Evolutionary conservation across 2,113 vertebrate genomes (phyloP).

Genomic region (Malaclemys terrapin): DNA sequence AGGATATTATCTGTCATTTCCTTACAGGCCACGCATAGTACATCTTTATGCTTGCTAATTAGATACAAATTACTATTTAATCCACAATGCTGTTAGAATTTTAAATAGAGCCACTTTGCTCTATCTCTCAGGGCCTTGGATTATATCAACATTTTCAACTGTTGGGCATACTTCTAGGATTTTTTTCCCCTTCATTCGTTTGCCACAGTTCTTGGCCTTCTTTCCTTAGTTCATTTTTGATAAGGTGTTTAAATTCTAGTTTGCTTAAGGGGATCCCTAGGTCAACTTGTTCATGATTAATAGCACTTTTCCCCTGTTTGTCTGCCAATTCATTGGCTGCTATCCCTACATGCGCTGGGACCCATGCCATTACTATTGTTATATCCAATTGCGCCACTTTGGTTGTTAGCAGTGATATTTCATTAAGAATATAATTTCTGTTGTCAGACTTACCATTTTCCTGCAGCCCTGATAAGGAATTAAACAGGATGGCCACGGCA

Average conservation of each 20-base stretch:
- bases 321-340: background rate
- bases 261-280: background rate
- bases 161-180: background rate
- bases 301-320: background rate
- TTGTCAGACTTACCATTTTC: background rate
- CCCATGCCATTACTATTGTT: background rate
- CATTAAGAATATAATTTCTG: background rate
- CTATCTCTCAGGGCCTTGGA: background rate
- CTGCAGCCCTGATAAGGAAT: background rate
- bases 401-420: background rate
- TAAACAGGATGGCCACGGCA: background rate
- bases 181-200: background rate
- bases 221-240: background rate
- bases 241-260: background rate
- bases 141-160: background rate
- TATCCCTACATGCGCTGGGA: background rate
- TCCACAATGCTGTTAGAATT: background rate
- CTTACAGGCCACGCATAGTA: background rate
- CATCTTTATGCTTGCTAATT: background rate
- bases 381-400: background rate
- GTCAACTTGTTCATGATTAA: background rate
- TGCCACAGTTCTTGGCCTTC: background rate
- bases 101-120: background rate
- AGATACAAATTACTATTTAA: background rate
- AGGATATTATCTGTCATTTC: background rate